A percentile compares a stretch with the other conserved stretches of the same genome.
Conservation (phyloP, 1,140 invertebrate genomes). For the Littorina saxatilis region DNA sequence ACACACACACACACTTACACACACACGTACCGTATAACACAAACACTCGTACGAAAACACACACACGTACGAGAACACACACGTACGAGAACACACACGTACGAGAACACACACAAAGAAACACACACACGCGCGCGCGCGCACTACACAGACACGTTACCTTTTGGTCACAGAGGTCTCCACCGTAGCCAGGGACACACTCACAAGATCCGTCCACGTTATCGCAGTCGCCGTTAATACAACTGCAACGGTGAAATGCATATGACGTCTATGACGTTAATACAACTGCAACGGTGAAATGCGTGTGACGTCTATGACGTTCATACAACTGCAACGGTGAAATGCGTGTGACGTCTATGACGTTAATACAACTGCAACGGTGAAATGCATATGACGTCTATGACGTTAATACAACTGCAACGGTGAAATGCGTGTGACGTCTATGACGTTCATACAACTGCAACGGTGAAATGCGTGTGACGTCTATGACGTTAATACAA, state of each 20-base stretch:
- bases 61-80: no score
- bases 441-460: no score
- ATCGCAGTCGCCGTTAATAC: conserved; percentile 73
- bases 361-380: no score
- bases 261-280: not conserved
- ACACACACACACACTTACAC: conserved; percentile 19
- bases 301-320: no score
- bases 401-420: no score
- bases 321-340: no score
- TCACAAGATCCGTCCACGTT: conserved; percentile 85
- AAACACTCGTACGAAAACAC: not conserved
- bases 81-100: not conserved
- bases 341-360: no score
- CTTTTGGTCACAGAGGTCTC: conserved; percentile 80
- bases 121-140: conserved; percentile 12
- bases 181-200: conserved; percentile 88
- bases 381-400: no score
- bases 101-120: not conserved
- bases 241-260: conserved; percentile 31
- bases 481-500: no score
- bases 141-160: conserved; percentile 40
- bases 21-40: not conserved
- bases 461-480: no score
- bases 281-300: not conserved
- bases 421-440: no score